Evolutionary conservation across 2,113 vertebrate genomes (phyloP).

Genomic region (Hydrochoerus hydrochaeris): DNA sequence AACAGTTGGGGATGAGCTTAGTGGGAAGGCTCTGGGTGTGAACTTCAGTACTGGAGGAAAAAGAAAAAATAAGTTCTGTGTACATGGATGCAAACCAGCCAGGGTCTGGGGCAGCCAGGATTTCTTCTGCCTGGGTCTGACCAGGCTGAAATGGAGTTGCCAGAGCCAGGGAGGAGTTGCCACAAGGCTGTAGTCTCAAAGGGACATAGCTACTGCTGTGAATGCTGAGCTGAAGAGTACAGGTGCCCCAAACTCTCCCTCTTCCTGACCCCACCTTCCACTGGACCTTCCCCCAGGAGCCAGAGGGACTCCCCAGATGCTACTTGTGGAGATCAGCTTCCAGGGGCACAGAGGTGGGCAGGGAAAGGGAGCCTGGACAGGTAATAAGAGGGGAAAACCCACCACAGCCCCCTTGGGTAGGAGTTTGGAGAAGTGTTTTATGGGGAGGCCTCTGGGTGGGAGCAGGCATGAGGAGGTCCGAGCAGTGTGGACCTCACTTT

Average conservation of each 20-base stretch:
- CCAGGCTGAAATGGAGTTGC: neutral
- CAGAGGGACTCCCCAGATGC: neutral
- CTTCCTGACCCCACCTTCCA: neutral
- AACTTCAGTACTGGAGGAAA: neutral
- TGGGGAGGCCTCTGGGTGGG: neutral
- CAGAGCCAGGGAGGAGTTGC: neutral
- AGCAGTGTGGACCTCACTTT: neutral
- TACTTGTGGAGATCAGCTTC: neutral
- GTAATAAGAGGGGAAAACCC: neutral
- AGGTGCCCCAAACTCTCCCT: neutral
- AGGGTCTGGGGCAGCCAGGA: neutral
- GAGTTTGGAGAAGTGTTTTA: neutral
- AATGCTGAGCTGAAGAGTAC: rapidly evolving
- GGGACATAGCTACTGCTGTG: neutral
- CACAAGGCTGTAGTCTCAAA: rapidly evolving
- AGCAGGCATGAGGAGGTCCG: neutral
- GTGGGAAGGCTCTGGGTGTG: neutral
- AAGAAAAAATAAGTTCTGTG: neutral
- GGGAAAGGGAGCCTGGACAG: neutral
- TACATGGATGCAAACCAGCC: neutral
- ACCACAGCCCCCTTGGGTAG: neutral
- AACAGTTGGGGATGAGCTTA: neutral
- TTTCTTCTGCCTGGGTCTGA: neutral
- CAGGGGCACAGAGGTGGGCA: neutral
- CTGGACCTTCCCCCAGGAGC: neutral